Evolutionary conservation across 2,797 vertebrate genomes (phyloP).

Genomic region (Notolabrus celidotus): DNA sequence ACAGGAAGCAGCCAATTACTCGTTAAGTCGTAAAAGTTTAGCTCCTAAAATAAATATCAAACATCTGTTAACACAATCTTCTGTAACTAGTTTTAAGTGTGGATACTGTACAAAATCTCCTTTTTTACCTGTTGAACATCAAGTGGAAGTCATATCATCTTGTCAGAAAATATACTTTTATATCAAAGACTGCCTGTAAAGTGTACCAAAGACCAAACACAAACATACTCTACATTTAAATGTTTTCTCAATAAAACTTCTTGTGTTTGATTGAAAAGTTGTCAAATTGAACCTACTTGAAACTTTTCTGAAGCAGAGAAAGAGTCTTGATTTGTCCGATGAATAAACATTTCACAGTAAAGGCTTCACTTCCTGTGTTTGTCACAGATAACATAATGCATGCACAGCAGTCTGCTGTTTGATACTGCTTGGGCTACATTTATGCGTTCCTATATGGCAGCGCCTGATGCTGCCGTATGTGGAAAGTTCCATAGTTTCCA

Average conservation of each 20-base stretch:
- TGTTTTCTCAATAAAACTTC: conserved; percentile 18
- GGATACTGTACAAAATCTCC: no score
- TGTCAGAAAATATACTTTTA: neutral
- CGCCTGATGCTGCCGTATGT: conserved; percentile 30
- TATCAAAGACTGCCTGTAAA: neutral
- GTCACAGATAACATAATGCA: neutral
- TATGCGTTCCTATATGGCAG: conserved; percentile 3
- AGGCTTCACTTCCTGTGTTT: neutral
- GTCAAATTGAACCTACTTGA: neutral
- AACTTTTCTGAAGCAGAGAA: neutral
- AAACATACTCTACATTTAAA: neutral
- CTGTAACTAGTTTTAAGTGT: no score
- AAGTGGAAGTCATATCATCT: no score
- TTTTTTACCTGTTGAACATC: no score
- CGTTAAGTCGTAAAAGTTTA: neutral
- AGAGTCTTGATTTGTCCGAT: conserved; percentile 11
- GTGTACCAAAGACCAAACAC: neutral
- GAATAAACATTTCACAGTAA: neutral
- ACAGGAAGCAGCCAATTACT: conserved; percentile 7
- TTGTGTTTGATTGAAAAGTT: conserved; percentile 5
- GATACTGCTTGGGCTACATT: neutral
- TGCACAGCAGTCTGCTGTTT: conserved; percentile 1
- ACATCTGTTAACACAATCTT: no score
- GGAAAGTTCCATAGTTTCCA: conserved; percentile 61
- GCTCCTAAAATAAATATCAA: no score